Evolutionary conservation across 2,113 vertebrate genomes (phyloP).

Genomic region (Micromys minutus): DNA sequence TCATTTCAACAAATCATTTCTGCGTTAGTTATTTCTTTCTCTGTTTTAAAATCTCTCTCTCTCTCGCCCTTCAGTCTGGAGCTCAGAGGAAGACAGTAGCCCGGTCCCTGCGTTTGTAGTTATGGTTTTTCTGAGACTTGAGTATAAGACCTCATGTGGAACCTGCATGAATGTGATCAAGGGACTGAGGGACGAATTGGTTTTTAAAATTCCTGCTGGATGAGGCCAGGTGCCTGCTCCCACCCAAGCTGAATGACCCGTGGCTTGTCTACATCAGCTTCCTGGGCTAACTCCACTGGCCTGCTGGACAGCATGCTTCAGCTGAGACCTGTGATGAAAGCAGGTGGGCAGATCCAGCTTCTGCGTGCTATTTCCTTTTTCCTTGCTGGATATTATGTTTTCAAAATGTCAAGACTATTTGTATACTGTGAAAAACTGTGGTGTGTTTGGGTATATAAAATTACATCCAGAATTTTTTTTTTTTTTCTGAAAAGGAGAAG

Average conservation of each 20-base stretch:
- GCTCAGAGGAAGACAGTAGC: not conserved
- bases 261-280: conserved; percentile 61
- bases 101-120: rapidly evolving
- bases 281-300: conserved; percentile 70
- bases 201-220: conserved; percentile 70
- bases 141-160: not conserved
- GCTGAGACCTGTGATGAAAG: not conserved
- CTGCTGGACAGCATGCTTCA: conserved; percentile 59
- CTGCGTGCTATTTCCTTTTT: conserved; percentile 86
- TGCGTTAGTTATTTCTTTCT: not conserved
- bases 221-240: conserved; percentile 67
- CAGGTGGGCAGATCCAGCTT: conserved; percentile 93
- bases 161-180: not conserved
- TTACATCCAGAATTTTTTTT: conserved; percentile 89
- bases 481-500: conserved; percentile 87
- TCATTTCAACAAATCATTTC: not conserved
- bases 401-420: conserved; percentile 87
- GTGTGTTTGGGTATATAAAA: conserved; percentile 88
- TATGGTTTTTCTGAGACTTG: not conserved
- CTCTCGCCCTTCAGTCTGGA: conserved; percentile 13
- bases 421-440: conserved; percentile 87
- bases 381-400: conserved; percentile 90
- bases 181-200: not conserved
- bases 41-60: not conserved
- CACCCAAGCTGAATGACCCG: conserved; percentile 71